A percentile compares a stretch with the other conserved stretches of the same genome.
Evolutionary conservation across 2,888 invertebrate species (phyloP).

Genomic region (Andricus quercusramuli): DNA sequence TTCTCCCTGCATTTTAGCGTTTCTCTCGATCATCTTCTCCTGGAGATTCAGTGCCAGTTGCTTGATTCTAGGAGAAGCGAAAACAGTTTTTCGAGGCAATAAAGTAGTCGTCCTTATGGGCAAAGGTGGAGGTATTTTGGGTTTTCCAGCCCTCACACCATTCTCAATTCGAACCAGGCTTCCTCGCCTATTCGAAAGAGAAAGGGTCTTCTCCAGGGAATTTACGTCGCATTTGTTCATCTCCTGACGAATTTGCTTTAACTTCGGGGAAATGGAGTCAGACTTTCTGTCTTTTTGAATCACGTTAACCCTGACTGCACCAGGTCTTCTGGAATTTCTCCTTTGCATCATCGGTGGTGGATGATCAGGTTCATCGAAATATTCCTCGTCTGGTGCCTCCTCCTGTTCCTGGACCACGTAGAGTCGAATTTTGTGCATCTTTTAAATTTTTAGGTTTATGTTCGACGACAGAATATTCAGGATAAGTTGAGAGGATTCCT

Average conservation of each 20-base stretch:
- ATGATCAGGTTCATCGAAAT: conserved; percentile 58
- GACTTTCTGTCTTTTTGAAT: conserved; percentile 57
- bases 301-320: conserved; percentile 59
- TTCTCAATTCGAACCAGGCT: conserved; percentile 15
- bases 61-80: conserved; percentile 61
- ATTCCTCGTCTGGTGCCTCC: conserved; percentile 56
- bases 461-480: neutral
- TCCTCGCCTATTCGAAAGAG: conserved; percentile 17
- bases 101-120: conserved; percentile 31
- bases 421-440: conserved; percentile 66
- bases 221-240: conserved; percentile 40
- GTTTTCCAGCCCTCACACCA: conserved; percentile 18
- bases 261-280: conserved; percentile 54
- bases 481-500: neutral
- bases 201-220: conserved; percentile 32
- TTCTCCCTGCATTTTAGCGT: conserved; percentile 52
- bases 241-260: conserved; percentile 56
- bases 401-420: conserved; percentile 68
- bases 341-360: conserved; percentile 59
- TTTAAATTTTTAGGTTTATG: neutral
- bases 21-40: conserved; percentile 61
- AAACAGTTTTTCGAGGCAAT: conserved; percentile 57
- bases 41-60: conserved; percentile 61
- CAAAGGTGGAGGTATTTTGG: conserved; percentile 41
- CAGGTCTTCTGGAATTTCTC: conserved; percentile 64